A percentile compares a stretch with the other conserved stretches of the same genome.
These are phyloP conservation scores for Zelleria hepariella DNA, from an alignment of 2,888 invertebrate genomes.

Conservation along the genomic window DNA sequence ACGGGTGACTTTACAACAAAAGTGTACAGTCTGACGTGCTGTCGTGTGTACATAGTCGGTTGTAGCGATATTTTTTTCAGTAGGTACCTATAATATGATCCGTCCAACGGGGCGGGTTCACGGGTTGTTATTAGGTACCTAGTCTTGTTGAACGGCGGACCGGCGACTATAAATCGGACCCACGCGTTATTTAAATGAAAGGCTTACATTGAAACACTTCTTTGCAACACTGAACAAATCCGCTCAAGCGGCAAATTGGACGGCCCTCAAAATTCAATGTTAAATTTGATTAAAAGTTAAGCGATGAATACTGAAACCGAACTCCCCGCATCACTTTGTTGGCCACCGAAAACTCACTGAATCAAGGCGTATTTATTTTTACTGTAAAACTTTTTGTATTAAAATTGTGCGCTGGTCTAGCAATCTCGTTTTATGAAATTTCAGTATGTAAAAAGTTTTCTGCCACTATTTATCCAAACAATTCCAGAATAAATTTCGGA, in stretches of 20 bases:
- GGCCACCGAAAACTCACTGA: background rate
- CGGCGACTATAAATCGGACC: constrained; percentile 17
- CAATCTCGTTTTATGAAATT: background rate
- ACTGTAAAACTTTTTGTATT: background rate
- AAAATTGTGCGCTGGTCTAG: background rate
- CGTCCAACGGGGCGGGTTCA: too few relatives aligned
- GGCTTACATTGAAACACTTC: constrained; percentile 59
- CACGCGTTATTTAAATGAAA: constrained; percentile 52
- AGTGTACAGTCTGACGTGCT: too few relatives aligned
- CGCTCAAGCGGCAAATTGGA: constrained; percentile 59
- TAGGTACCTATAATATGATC: too few relatives aligned
- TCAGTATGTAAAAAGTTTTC: background rate
- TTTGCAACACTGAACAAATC: constrained; percentile 55
- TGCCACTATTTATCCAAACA: too few relatives aligned
- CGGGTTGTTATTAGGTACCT: too few relatives aligned
- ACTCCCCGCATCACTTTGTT: background rate
- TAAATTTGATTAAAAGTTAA: constrained; percentile 60
- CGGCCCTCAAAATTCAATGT: constrained; percentile 55
- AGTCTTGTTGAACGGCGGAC: background rate
- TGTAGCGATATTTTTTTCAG: too few relatives aligned
- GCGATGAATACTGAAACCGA: constrained; percentile 49
- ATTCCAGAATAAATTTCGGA: too few relatives aligned
- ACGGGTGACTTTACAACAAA: too few relatives aligned
- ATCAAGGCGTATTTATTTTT: background rate
- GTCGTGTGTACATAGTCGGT: too few relatives aligned